Base-by-base conservation (phyloP, 2,113 vertebrate genomes). In the Centropus unirufus region DNA sequence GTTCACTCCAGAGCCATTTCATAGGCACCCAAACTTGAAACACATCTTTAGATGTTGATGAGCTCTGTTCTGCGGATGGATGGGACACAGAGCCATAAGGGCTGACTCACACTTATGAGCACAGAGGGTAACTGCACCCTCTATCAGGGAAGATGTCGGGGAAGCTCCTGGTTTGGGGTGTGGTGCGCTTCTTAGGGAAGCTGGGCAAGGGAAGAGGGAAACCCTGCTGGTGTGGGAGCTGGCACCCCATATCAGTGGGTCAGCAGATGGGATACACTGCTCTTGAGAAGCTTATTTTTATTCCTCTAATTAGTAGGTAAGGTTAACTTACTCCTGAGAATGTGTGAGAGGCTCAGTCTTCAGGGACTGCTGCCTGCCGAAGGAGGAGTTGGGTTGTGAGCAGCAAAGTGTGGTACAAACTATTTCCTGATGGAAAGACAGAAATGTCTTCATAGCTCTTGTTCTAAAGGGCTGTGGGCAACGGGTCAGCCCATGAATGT, bases 251-350 rank as follows among this genome's bases (percentile, higher is more conserved):
- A 12, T 75, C 44, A 54, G 44, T 0, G 4, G 86, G 68, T 74
- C 40, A 61, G 52, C 58, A 80, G 23, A 40, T 78, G 76, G 52
- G 21, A 51, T 76, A 66, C 6, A 5, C 61, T 3, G 6, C 72
- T 87, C 23, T 61, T 64, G 83, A 79, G 83, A 87, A 78, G 46
- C 44, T 91, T 93, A 61, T 12, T 70, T 90, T 93, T 69, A 21
- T 92, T 94, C 23, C 63, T 68, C 17, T 88, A 76, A 73, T 90
- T 93, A 89, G 86, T 58, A 63, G 9, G 21, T 55, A 62, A 90
- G 27, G 76, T 92, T 94, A 94, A 63, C 86, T 95, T 94, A 68
- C 86, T 94, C 64, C 57, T 15, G 24, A 81, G 94, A 89, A 59
- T 36, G 4, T 0, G 1, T 83, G 59, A 46, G 40, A 94, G 72